Evolutionary conservation across 2,888 invertebrate genomes (phyloP).

Genomic region (Cosmia trapezina): DNA sequence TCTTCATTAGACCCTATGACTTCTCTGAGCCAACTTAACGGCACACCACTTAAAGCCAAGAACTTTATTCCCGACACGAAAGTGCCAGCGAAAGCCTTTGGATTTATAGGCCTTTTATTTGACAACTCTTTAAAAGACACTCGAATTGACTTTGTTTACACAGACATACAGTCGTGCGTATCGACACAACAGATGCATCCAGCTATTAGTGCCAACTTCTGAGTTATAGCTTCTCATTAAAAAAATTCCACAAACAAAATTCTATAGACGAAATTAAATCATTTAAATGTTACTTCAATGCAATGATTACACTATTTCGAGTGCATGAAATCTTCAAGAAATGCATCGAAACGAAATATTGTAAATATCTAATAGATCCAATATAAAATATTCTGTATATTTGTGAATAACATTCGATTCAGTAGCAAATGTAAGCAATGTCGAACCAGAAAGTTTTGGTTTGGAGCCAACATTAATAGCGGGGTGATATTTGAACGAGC

Average conservation of each 20-base stretch:
- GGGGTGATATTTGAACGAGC: slow-evolving; percentile 73
- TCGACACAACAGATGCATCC: slow-evolving; percentile 39
- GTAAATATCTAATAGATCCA: slow-evolving; percentile 28
- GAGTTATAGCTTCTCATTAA: slow-evolving; percentile 27
- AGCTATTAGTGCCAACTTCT: slow-evolving; percentile 17
- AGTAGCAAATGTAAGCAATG: slow-evolving; percentile 69
- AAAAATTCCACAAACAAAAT: slow-evolving; percentile 20
- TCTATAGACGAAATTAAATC: neutral
- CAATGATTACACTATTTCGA: neutral
- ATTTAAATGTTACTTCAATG: neutral
- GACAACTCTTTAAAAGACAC: slow-evolving; percentile 63
- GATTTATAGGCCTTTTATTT: slow-evolving; percentile 66
- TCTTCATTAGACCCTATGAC: slow-evolving; percentile 63
- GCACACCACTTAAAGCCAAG: slow-evolving; percentile 58
- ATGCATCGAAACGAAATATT: slow-evolving; percentile 23
- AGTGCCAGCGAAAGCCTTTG: slow-evolving; percentile 50
- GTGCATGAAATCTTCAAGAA: slow-evolving; percentile 19
- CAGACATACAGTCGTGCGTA: slow-evolving; percentile 35
- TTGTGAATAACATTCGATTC: slow-evolving; percentile 59
- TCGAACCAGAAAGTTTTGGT: slow-evolving; percentile 77
- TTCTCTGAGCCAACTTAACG: slow-evolving; percentile 55
- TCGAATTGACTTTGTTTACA: slow-evolving; percentile 59
- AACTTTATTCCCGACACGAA: slow-evolving; percentile 65
- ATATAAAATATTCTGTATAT: slow-evolving; percentile 55
- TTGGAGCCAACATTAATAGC: slow-evolving; percentile 79